These are phyloP conservation scores for Austrofundulus limnaeus DNA, from an alignment of 2,113 vertebrate genomes.

Conservation along the genomic window DNA sequence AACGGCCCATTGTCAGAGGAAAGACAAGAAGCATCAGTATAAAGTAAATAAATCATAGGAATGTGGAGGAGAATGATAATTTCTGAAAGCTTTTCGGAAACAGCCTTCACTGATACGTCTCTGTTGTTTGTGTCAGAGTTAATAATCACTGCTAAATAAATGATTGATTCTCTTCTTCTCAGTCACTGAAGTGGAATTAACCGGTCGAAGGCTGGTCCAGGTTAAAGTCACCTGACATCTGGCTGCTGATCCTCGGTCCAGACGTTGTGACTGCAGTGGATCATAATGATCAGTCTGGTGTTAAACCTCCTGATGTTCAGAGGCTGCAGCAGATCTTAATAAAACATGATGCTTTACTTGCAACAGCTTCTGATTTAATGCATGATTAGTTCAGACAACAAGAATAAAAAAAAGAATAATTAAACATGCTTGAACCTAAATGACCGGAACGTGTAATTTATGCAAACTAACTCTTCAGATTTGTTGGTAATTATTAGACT, in stretches of 20 bases:
- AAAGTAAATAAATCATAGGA: neutral
- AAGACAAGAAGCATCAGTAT: neutral
- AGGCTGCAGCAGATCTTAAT: neutral
- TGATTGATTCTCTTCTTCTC: constrained; percentile 49
- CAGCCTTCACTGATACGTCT: constrained; percentile 17
- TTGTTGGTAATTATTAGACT: no score
- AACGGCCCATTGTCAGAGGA: no score
- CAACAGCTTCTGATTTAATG: neutral
- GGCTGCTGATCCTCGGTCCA: constrained; percentile 1
- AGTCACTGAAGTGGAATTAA: constrained; percentile 57
- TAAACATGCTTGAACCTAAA: neutral
- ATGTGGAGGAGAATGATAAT: neutral
- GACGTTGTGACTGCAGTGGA: neutral
- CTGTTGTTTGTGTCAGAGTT: constrained; percentile 33
- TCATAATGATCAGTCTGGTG: no score
- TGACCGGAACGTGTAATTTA: neutral
- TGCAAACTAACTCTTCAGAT: no score
- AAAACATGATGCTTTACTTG: no score
- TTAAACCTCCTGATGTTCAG: neutral
- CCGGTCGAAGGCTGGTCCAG: constrained; percentile 32
- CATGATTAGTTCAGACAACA: neutral
- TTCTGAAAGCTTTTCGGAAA: neutral
- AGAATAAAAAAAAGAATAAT: neutral
- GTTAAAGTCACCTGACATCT: constrained; percentile 51
- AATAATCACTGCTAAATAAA: constrained; percentile 48